Percentiles rank a stretch among this genome's conserved stretches.
phyloP scores from a whole-genome alignment of 2,113 vertebrate genomes.

The Prunella himalayana region DNA sequence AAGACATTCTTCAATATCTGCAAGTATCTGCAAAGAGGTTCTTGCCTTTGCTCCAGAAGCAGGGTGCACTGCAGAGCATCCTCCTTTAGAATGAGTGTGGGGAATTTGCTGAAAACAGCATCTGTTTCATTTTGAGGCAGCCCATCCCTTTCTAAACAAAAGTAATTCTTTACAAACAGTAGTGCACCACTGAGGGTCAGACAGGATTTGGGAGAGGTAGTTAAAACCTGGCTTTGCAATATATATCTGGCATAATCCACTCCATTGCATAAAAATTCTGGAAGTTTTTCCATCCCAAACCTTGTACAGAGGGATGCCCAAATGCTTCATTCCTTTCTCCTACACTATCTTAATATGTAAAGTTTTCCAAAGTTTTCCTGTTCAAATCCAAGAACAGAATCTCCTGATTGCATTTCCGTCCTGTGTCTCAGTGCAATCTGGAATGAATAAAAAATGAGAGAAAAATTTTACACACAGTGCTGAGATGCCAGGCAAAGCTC shows the following conservation, averaged over 20 bases:
- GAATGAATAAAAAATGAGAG: constrained; percentile 11
- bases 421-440: neutral
- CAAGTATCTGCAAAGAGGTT: neutral
- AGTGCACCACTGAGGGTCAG: neutral
- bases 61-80: neutral
- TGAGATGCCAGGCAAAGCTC: constrained; percentile 27
- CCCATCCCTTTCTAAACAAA: neutral
- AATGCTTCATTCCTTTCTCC: neutral
- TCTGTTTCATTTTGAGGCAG: neutral
- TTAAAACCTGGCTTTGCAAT: neutral
- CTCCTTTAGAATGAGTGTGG: neutral
- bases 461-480: constrained; percentile 14
- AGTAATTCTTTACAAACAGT: neutral
- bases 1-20: neutral
- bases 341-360: neutral
- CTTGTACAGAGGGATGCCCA: neutral
- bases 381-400: neutral
- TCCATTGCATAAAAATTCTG: neutral
- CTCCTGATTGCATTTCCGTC: neutral
- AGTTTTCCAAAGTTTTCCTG: neutral
- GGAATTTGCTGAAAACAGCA: neutral
- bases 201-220: neutral
- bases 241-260: neutral
- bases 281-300: neutral
- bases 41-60: neutral